Percentiles rank a stretch among this genome's conserved stretches.
Evolutionary conservation across 2,113 vertebrate species (phyloP).

Genomic region (Puffinus mauretanicus): DNA sequence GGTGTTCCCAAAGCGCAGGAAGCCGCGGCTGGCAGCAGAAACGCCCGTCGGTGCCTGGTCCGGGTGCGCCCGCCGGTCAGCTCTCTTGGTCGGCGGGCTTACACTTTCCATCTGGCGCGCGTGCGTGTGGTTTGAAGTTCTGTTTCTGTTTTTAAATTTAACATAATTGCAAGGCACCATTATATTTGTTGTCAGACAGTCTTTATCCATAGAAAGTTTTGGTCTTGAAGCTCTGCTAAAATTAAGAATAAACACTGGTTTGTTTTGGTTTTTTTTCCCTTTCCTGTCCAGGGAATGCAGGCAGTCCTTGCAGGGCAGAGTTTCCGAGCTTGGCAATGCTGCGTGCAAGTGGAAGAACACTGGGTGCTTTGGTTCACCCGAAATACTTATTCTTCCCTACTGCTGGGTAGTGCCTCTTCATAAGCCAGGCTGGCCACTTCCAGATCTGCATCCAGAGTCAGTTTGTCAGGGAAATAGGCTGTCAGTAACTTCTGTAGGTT

Average conservation of each 20-base stretch:
- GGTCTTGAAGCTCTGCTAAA: background rate
- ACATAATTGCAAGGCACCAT: background rate
- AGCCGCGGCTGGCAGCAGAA: background rate
- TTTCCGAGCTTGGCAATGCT: background rate
- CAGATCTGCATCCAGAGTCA: background rate
- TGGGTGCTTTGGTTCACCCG: background rate
- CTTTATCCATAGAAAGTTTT: background rate
- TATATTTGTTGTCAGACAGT: background rate
- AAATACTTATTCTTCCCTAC: fast-evolving
- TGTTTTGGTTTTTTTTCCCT: background rate
- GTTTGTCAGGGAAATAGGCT: fast-evolving
- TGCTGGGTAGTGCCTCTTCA: background rate
- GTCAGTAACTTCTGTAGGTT: background rate
- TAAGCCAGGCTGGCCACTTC: fast-evolving
- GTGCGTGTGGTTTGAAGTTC: background rate
- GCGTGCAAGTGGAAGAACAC: background rate
- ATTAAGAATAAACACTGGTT: background rate
- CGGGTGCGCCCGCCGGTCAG: background rate
- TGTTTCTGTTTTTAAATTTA: background rate
- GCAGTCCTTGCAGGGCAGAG: background rate
- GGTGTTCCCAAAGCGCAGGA: background rate
- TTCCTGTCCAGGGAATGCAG: background rate
- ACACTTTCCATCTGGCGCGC: fast-evolving
- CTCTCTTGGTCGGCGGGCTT: background rate
- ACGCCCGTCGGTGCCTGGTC: fast-evolving